phyloP scores from a whole-genome alignment of 1,140 invertebrate species.

The Macrotrachela quadricornifera region DNA sequence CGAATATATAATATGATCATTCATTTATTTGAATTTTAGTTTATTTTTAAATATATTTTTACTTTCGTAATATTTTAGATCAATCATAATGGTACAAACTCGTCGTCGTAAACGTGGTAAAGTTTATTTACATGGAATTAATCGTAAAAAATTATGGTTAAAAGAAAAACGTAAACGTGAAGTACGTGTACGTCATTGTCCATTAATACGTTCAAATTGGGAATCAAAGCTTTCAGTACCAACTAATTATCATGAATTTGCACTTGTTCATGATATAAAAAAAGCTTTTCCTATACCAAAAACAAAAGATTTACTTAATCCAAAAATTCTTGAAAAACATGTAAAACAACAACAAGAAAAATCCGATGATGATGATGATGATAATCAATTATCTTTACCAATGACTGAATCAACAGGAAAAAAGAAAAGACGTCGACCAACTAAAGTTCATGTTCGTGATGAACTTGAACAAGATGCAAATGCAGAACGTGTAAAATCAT shows the following conservation, averaged over 20 bases:
- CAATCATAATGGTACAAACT: too few species aligned
- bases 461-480: not conserved
- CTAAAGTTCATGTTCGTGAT: not conserved
- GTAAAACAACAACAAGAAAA: not conserved
- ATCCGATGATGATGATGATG: not conserved
- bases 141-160: too few species aligned
- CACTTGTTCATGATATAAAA: not conserved
- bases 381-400: not conserved
- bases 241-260: conserved; percentile 4
- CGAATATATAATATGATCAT: too few species aligned
- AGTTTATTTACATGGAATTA: too few species aligned
- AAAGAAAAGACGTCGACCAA: too few species aligned
- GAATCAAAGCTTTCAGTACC: not conserved
- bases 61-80: too few species aligned
- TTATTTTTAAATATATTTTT: too few species aligned
- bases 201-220: not conserved
- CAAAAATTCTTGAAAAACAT: not conserved
- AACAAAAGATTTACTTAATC: conserved; percentile 3
- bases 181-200: too few species aligned
- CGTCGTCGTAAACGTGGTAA: too few species aligned
- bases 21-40: too few species aligned
- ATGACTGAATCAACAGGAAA: too few species aligned
- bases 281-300: conserved; percentile 1
- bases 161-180: too few species aligned
- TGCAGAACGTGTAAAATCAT: not conserved